Conservation (phyloP, 2,113 vertebrate genomes). For the Pterocles burchelli region DNA sequence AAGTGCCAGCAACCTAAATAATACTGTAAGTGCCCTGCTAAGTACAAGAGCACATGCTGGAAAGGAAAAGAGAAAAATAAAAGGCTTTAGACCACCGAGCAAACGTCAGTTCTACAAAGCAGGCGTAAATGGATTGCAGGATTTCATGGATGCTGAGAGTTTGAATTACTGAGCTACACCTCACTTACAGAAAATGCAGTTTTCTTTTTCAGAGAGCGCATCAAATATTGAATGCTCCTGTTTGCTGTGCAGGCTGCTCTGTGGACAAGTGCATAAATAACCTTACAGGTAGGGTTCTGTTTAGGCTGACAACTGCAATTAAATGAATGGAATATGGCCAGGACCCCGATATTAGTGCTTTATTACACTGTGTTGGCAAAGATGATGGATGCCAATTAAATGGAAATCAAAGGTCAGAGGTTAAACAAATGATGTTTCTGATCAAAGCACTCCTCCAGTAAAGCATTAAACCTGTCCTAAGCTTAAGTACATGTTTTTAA, state of each 20-base stretch:
- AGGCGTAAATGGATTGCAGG: slow-evolving; percentile 53
- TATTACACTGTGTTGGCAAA: not conserved
- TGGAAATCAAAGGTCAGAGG: not conserved
- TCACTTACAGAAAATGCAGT: slow-evolving; percentile 28
- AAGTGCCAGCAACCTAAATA: slow-evolving; percentile 66
- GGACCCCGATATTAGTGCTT: not conserved
- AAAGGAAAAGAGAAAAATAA: slow-evolving; percentile 50
- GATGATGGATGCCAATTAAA: slow-evolving; percentile 30
- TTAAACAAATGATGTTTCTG: slow-evolving; percentile 27
- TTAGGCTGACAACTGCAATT: slow-evolving; percentile 4
- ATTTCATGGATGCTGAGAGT: slow-evolving; percentile 43
- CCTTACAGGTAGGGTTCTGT: not conserved
- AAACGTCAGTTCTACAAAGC: slow-evolving; percentile 23
- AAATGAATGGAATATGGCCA: not conserved
- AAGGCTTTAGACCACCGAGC: slow-evolving; percentile 49
- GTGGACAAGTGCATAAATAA: not conserved
- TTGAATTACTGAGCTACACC: slow-evolving; percentile 55
- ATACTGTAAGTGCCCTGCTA: slow-evolving; percentile 48
- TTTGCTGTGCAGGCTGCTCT: not conserved
- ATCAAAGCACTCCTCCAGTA: not conserved
- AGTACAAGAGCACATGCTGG: slow-evolving; percentile 62
- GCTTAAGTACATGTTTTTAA: not conserved
- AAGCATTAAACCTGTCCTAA: not conserved
- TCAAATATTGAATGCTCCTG: slow-evolving; percentile 23
- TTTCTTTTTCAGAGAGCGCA: not conserved